Evolutionary conservation across 1,140 invertebrate species (phyloP), one percentile per base, ranked within the genome.

Genomic region (Cepaea nemoralis): DNA sequence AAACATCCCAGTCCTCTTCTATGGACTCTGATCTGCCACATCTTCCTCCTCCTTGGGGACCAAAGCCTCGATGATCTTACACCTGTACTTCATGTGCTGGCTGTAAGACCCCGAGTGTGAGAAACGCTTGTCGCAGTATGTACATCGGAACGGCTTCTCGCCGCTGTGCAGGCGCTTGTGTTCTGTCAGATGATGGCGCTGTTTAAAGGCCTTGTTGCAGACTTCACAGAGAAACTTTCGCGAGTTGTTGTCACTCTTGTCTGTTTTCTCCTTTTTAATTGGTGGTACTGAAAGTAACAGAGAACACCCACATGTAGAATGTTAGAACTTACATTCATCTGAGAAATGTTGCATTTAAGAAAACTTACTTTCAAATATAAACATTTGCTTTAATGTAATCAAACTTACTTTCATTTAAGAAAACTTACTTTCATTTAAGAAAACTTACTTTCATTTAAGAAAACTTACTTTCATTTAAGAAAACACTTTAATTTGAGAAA

Each of bases 21-120:
- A 63, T 33, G 75, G 22, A 33, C 48, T 77, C 33, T 77, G 35
- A 0, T 59, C 75, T 63, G 19, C 19, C 39, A 31, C 59, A 24
- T 79, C 77, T 37, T 80, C 78, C 16, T 73, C 67, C 19, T 80
- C 78, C 35, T 73, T 80, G 45, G 78, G 78, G n/a, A 37, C 55
- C 37, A 73, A 27, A 19, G 69, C 69, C 48, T 80, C 78, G n/a
- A 80, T 71, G 14, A 50, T 90, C 82, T 92, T 92, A 83, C 91
- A 99, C 84, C 98, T 94, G 93, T 99, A 98, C 93, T 99, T 99
- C 97, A 99, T 99, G 93, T 99, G 98, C 91, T 99, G 98, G 91
- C 96, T 98, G 93, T 98, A 99, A 81, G 97, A 99, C 84, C 98
- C 98, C 73, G 97, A 98, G 93, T 99, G 98, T 59, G 97, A 98